These are phyloP conservation scores for Daktulosphaira vitifoliae DNA, from an alignment of 1,140 invertebrate genomes.

Conservation along the genomic window DNA sequence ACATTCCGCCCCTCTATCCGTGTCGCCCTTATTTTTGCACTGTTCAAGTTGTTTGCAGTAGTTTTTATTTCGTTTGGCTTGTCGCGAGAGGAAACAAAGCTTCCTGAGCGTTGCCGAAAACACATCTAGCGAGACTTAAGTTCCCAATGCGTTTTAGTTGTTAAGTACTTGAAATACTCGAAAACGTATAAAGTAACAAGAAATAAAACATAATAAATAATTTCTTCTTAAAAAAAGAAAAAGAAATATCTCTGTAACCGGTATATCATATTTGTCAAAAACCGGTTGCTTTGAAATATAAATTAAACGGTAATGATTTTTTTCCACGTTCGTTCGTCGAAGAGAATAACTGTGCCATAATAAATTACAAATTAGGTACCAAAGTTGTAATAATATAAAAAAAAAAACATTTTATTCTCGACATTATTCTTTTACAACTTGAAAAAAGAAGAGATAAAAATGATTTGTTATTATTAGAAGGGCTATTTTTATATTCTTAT, in stretches of 20 bases:
- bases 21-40: background rate
- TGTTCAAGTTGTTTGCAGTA: background rate
- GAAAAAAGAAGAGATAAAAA: no score
- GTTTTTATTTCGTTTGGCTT: background rate
- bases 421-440: no score
- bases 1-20: background rate
- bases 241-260: background rate
- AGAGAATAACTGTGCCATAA: conserved; percentile 5
- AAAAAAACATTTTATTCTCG: no score
- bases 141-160: no score
- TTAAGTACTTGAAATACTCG: background rate
- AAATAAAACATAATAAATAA: conserved; percentile 6
- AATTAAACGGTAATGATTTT: conserved; percentile 20
- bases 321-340: background rate
- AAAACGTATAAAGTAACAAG: background rate
- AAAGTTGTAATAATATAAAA: background rate
- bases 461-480: no score
- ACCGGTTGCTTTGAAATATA: conserved; percentile 25
- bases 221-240: conserved; percentile 2
- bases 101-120: no score
- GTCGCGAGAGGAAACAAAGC: no score
- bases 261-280: conserved; percentile 7
- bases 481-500: no score
- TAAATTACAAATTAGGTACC: conserved; percentile 2
- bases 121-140: no score